Evolutionary conservation across 2,113 vertebrate genomes (phyloP), one percentile per base, ranked within the genome.

Genomic region (Cettia cetti): DNA sequence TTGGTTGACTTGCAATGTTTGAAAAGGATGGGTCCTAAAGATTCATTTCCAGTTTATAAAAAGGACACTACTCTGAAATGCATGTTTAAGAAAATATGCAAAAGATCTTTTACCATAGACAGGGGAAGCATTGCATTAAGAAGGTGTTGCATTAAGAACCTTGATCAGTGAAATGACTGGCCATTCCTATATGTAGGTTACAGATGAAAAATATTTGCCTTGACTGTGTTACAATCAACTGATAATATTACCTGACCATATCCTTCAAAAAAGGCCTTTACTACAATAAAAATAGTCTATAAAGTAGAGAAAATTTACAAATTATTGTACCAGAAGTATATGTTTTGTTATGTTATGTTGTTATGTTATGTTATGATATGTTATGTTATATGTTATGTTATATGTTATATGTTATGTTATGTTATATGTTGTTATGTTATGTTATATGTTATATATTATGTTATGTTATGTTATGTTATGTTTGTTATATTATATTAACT

Each of bases 11-110:
- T 64, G 23, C 20, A 44, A 11, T 11, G 2, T 27, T 64, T 65
- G 35, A 56, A 94, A 74, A 77, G 2, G 17, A 22, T n/a, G 6
- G 0, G 0, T 33, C 4, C 35, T 65, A 16, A 65, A 68, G 49
- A 82, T 30, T 3, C 2, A 12, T 69, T 80, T 60, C 24, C 3
- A 5, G 5, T 68, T 86, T 56, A 35, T 47, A 35, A 4, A 65
- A 28, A 33, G 30, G 80, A 60, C 1, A 4, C 9, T 31, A 30
- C 5, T 64, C 31, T 61, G 20, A 76, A 76, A 76, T 2, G 19
- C 2, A 2, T 13, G 23, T 30, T 71, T 39, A 68, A 45, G 23
- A 79, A 94, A 68, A 57, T 20, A 27, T 28, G 2, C 5, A 31
- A 33, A 71, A 54, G 7, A 1, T 71, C 16, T 10, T 30, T 15